These are phyloP conservation scores for Sipha maydis DNA, from an alignment of 2,888 invertebrate genomes.

Conservation along the genomic window DNA sequence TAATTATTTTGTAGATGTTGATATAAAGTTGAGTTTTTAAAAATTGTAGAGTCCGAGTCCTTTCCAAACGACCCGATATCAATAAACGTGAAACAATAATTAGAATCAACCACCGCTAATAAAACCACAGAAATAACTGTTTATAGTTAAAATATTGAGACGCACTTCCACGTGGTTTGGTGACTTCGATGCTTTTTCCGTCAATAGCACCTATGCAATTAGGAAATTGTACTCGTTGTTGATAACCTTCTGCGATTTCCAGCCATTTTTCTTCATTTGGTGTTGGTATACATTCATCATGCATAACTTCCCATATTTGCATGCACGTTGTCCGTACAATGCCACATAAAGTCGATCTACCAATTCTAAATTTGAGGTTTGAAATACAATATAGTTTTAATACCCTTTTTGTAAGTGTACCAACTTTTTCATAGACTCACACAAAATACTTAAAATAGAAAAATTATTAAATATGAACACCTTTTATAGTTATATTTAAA, in stretches of 20 bases:
- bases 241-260: conserved; percentile 62
- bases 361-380: conserved; percentile 66
- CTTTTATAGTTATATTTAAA: too few relatives aligned
- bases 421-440: too few relatives aligned
- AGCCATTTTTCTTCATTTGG: conserved; percentile 60
- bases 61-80: conserved; percentile 54
- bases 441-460: too few relatives aligned
- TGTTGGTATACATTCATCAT: conserved; percentile 62
- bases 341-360: conserved; percentile 65
- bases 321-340: conserved; percentile 66
- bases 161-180: conserved; percentile 44
- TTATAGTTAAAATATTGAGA: conserved; percentile 62
- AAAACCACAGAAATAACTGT: conserved; percentile 55
- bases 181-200: conserved; percentile 58
- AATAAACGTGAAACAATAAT: conserved; percentile 58
- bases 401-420: too few relatives aligned
- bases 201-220: conserved; percentile 61
- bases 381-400: too few relatives aligned
- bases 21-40: conserved; percentile 48
- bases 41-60: conserved; percentile 61
- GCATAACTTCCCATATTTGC: conserved; percentile 63
- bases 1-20: conserved; percentile 17
- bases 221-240: conserved; percentile 61
- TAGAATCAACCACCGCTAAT: conserved; percentile 56
- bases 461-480: too few relatives aligned